Evolutionary conservation across 2,888 invertebrate species (phyloP), one percentile per base, ranked within the genome.

Genomic region (Lycocerus yunnanus): DNA sequence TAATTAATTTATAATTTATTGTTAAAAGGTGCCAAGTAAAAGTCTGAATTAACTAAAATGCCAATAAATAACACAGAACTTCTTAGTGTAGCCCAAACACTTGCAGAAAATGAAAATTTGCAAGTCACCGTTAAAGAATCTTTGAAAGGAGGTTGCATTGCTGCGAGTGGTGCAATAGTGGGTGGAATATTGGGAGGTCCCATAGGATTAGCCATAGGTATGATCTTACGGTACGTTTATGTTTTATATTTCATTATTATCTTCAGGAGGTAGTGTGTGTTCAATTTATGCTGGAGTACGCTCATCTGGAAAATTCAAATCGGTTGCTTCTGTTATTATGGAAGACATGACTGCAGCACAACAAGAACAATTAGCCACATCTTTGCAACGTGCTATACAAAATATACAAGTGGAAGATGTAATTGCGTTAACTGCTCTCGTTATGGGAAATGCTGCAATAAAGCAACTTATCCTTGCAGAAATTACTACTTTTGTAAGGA

Each of bases 161-260:
- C 84, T 60, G 86, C 85, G 20, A 76, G 80, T 43, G 83, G 83
- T 73, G 85, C 86, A 10, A 80, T 86, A 59, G 69, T 82, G 65
- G 87, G 87, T 58, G 86, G 84, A 24, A 15, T 87, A 15, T 15
- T 87, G 4, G 86, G 82, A 18, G 87, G 87, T 0, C 87, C 87
- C 14, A n/a, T 85, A 24, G 87, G 87, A 60, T 74, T 87, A 75
- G 85, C 83, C 66, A 73, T 85, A 73, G 87, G 87, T 87, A 82
- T 27, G 72, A 71, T 59, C 9, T n/a, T 13, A 4, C 1, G 43
- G 8, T 43, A n/a, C 27, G 2, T 43, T n/a, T 43, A 8, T 43
- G 8, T 43, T n/a, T 6, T 43, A 65, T 59, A 71, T 18, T 61
- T 13, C 18, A 63, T 14, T 66, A n/a, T 14, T 16, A 68, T 67